Evolutionary conservation across 2,888 invertebrate species (phyloP).

Genomic region (Deladenus siricidicola): DNA sequence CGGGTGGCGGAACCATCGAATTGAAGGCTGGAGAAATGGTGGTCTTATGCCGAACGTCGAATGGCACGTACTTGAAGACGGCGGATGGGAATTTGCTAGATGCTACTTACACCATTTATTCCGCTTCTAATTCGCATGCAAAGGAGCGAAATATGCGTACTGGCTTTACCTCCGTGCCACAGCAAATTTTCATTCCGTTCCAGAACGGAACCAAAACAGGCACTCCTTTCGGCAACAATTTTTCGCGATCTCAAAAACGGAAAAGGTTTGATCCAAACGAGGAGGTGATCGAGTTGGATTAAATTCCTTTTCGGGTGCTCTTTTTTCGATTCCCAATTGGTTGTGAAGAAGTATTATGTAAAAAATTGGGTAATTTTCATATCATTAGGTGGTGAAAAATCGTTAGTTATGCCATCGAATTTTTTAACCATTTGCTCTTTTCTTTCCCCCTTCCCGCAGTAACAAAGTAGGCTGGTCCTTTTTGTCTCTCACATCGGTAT

Average conservation of each 20-base stretch:
- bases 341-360: no score
- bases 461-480: no score
- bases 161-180: neutral
- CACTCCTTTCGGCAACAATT: neutral
- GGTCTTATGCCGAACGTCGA: neutral
- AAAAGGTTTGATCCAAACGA: neutral
- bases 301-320: neutral
- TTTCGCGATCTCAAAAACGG: neutral
- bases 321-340: no score
- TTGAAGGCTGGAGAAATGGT: neutral
- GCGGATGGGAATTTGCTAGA: conserved; percentile 3
- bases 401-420: no score
- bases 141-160: neutral
- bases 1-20: neutral
- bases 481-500: no score
- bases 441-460: no score
- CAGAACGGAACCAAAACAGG: no score
- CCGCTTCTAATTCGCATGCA: neutral
- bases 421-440: no score
- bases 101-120: neutral
- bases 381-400: neutral
- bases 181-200: no score
- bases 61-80: conserved; percentile 5
- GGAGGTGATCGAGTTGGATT: neutral
- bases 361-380: no score